Percentiles rank a stretch among this genome's conserved stretches.
These are phyloP conservation scores for Ranitomeya variabilis DNA, from an alignment of 2,113 vertebrate genomes.

Conservation along the genomic window DNA sequence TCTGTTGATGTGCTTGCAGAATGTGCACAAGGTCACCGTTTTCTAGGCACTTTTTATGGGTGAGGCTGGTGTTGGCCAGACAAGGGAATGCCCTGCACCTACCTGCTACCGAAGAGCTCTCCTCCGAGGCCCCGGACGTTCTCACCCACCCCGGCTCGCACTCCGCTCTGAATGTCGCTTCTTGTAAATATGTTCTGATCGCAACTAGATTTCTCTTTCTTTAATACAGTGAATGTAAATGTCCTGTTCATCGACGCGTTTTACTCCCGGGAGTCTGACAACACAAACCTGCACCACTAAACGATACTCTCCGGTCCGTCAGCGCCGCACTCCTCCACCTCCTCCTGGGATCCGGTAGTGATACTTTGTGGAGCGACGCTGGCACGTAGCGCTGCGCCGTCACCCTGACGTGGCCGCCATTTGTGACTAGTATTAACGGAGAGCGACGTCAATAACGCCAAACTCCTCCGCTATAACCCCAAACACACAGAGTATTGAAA, in stretches of 20 bases:
- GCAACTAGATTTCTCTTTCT: conserved; percentile 35
- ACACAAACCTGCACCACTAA: conserved; percentile 26
- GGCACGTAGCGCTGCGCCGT: not conserved
- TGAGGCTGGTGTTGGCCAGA: not conserved
- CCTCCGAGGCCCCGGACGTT: not conserved
- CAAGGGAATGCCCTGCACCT: not conserved
- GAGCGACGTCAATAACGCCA: not conserved
- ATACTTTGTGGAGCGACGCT: not conserved
- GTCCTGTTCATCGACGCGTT: conserved; percentile 27
- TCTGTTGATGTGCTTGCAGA: conserved; percentile 85
- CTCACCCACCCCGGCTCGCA: conserved; percentile 13
- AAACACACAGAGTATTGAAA: not conserved
- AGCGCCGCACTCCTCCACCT: not conserved
- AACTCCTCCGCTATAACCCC: not conserved
- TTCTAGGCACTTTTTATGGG: conserved; percentile 71
- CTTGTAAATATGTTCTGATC: conserved; percentile 52
- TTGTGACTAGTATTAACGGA: not conserved
- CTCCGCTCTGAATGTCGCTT: conserved; percentile 49
- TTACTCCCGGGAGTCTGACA: conserved; percentile 21
- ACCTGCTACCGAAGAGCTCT: not conserved
- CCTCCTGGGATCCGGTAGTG: conserved; percentile 4
- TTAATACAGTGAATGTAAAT: conserved; percentile 54
- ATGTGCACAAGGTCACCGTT: conserved; percentile 80
- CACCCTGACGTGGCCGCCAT: not conserved
- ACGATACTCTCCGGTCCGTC: not conserved